Evolutionary conservation across 2,888 invertebrate genomes (phyloP), one percentile per base, ranked within the genome.

Genomic region (Tipula lateralis): DNA sequence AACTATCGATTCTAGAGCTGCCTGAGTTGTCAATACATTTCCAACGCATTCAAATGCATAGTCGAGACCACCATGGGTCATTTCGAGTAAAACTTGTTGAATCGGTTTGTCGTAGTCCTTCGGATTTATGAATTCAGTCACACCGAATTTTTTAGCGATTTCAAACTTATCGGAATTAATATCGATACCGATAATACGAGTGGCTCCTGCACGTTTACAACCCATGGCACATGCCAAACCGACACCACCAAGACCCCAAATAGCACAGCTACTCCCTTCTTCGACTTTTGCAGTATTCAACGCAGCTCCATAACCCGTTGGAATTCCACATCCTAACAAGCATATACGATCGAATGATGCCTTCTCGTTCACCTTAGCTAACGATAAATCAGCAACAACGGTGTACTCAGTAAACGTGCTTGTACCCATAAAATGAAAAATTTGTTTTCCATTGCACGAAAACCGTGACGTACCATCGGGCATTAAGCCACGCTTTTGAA

Each of bases 21-120:
- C 92, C 80, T 94, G 91, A 96, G 96, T 96, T 0, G 95, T 95
- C 83, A 93, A 92, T 0, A 96, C 94, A 90, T 98, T 99, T 84
- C 99, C 99, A 88, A 99, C 96, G 89, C 99, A 99, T 91, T 99
- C 99, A 91, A 99, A 99, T 0, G 99, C 99, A 89, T 95, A 99
- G 91, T 99, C 99, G 85, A 97, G 92, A 3, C 99, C 99, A 50
- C 99, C 99, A 91, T 99, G 97, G 0, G 97, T 98, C 88, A 96
- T 88, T 86, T 97, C 97, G 24, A 96, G 92, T 6, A 99, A 91
- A 34, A 97, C 95, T 88, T 98, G 94, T 89, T 97, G 97, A 86
- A 98, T 95, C 0, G 96, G 93, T 89, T 94, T 94, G 85, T 91
- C 89, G 86, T 94, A 91, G 87, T 97, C 96, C 87, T 95, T 96